Evolutionary conservation across 2,113 vertebrate species (phyloP), one percentile per base, ranked within the genome.

Genomic region (Echinops telfairi): DNA sequence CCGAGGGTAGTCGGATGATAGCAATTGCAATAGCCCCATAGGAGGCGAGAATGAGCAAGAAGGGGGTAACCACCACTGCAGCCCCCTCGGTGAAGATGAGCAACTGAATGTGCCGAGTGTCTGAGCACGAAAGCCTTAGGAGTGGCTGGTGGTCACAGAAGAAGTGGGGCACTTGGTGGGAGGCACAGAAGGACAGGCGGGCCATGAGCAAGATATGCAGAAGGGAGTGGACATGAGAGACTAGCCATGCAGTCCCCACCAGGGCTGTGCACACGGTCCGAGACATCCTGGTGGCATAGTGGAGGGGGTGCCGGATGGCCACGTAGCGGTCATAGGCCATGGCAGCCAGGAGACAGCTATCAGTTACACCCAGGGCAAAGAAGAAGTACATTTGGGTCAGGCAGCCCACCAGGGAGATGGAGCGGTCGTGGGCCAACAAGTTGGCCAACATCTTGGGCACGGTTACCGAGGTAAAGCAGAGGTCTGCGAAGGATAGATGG

Each of bases 371-470:
- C 27, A 92, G 64, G 75, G 88, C 95, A 66, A 97, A 87, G 90
- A 94, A 94, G 89, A 96, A 97, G 71, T 95, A 94, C 94, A 93
- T 96, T 40, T 94, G 95, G 62, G 89, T 95, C 70, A 95, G 81
- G 27, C 93, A 96, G 31, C 80, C 87, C 29, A 82, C 70, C 64
- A 86, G 78, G n/a, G 83, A 94, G 83, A 96, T 93, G 89, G 91
- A 89, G 25, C 4, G 7, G 64, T 83, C 17, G 0, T 93, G 88
- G 76, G 79, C 40, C 38, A 95, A 14, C 92, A 95, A 82, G 57
- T 94, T 95, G 92, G 86, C 64, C 47, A 96, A 40, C 88, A 93
- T 92, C 86, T 90, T 94, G 62, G 90, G 88, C 64, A 95, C 83
- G 33, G 33, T 88, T 25, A 85, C 2, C 0, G 94, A 92, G 47